Conservation (phyloP, 2,113 vertebrate species). For the Lichenostomus cassidix region DNA sequence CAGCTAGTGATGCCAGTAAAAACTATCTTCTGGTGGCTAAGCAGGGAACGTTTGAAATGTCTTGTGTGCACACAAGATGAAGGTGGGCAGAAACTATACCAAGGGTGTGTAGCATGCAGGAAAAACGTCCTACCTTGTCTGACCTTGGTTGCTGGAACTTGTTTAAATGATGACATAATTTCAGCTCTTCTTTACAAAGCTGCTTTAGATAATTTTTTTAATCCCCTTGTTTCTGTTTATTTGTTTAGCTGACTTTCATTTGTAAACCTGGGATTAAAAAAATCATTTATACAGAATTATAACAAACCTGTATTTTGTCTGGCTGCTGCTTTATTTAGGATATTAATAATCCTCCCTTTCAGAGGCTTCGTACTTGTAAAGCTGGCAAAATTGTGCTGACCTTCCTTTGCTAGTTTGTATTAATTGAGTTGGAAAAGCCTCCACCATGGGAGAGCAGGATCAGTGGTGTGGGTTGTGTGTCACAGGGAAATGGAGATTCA, state of each 20-base stretch:
- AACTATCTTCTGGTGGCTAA: not conserved
- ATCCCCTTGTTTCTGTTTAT: conserved; percentile 49
- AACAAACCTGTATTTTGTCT: not conserved
- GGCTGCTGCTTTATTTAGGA: conserved; percentile 5
- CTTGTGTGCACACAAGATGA: not conserved
- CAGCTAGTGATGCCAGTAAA: not conserved
- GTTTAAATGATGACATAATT: conserved; percentile 29
- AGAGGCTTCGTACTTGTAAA: not conserved
- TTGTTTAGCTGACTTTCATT: conserved; percentile 43
- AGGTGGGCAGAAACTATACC: not conserved
- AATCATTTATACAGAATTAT: conserved; percentile 28
- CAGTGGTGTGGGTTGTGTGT: not conserved
- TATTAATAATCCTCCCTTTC: conserved; percentile 22
- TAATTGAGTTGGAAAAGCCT: not conserved
- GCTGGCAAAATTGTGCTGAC: not conserved
- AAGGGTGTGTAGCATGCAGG: not conserved
- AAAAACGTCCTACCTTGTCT: not conserved
- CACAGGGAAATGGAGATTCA: not conserved
- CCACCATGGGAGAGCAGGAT: not conserved
- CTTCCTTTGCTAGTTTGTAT: not conserved
- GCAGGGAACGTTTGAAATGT: not conserved
- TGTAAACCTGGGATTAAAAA: conserved; percentile 37
- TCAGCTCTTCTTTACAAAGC: conserved; percentile 45
- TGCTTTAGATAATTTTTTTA: conserved; percentile 48
- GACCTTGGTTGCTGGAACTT: conserved; percentile 15